Evolutionary conservation across 1,140 invertebrate species (phyloP).

Genomic region (Lysiphlebus fabarum): DNA sequence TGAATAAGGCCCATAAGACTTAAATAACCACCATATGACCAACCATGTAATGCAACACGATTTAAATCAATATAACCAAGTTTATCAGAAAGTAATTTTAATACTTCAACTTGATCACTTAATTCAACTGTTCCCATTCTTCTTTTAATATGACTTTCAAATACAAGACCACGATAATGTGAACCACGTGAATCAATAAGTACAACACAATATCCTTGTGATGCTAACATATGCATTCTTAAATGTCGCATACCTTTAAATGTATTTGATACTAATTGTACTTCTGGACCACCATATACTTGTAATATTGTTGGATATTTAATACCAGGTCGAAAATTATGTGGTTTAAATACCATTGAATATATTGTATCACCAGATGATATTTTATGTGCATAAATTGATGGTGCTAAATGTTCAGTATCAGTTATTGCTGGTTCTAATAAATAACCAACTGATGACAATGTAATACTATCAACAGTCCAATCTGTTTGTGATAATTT

Average conservation of each 20-base stretch:
- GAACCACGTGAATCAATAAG: slow-evolving; percentile 94
- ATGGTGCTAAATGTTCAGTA: slow-evolving; percentile 64
- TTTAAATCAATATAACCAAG: slow-evolving; percentile 87
- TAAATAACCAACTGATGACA: slow-evolving; percentile 68
- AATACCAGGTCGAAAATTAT: slow-evolving; percentile 68
- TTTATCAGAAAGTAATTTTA: slow-evolving; percentile 80
- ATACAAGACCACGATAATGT: slow-evolving; percentile 83
- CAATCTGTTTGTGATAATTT: slow-evolving; percentile 64
- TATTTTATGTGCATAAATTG: slow-evolving; percentile 71
- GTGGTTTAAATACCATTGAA: slow-evolving; percentile 90
- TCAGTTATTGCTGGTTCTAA: slow-evolving; percentile 64
- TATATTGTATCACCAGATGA: slow-evolving; percentile 75
- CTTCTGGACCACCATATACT: slow-evolving; percentile 96
- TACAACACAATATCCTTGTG: slow-evolving; percentile 95
- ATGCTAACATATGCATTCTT: slow-evolving; percentile 90
- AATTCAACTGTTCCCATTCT: slow-evolving; percentile 94
- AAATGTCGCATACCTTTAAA: slow-evolving; percentile 91
- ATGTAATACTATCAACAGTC: slow-evolving; percentile 64
- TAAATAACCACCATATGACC: slow-evolving; percentile 95
- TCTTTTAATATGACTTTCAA: slow-evolving; percentile 85
- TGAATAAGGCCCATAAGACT: slow-evolving; percentile 83
- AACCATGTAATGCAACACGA: slow-evolving; percentile 93
- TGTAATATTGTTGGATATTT: slow-evolving; percentile 94
- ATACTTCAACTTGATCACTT: slow-evolving; percentile 92
- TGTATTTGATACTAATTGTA: slow-evolving; percentile 94